phyloP scores from a whole-genome alignment of 2,113 vertebrate genomes.

The Piprites chloris region DNA sequence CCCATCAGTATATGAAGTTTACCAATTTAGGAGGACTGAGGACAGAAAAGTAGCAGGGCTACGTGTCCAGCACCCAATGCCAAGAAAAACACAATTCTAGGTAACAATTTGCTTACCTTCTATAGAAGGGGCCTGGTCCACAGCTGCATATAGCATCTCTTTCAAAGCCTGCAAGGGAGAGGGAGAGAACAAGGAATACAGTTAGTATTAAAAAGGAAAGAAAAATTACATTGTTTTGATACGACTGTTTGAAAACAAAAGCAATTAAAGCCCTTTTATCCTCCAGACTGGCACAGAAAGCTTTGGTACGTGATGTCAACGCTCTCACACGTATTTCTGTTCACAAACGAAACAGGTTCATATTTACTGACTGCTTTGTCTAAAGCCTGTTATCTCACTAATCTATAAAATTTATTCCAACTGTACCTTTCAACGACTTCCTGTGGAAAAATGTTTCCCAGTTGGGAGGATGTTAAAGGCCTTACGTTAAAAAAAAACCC shows the following conservation, averaged over 20 bases:
- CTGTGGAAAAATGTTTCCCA: background rate
- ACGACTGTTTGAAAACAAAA: background rate
- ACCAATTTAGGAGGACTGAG: conserved; percentile 28
- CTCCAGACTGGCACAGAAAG: background rate
- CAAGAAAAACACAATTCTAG: background rate
- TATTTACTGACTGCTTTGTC: background rate
- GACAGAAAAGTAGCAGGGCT: background rate
- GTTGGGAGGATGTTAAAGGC: background rate
- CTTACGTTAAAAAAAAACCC: background rate
- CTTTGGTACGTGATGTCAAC: background rate
- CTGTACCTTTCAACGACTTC: background rate
- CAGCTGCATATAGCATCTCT: conserved; percentile 96
- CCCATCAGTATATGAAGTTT: conserved; percentile 21
- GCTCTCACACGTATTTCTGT: background rate
- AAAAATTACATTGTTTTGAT: background rate
- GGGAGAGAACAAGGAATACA: conserved; percentile 8
- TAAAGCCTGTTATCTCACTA: background rate
- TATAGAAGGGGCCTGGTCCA: conserved; percentile 96
- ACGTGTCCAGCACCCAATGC: background rate
- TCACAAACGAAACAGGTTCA: background rate
- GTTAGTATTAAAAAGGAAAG: background rate
- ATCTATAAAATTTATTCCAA: background rate
- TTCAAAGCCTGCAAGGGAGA: conserved; percentile 87
- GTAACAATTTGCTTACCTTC: conserved; percentile 86
- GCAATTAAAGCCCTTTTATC: conserved; percentile 25